These are phyloP conservation scores for Castor canadensis DNA, from an alignment of 2,113 vertebrate genomes.

Conservation along the genomic window DNA sequence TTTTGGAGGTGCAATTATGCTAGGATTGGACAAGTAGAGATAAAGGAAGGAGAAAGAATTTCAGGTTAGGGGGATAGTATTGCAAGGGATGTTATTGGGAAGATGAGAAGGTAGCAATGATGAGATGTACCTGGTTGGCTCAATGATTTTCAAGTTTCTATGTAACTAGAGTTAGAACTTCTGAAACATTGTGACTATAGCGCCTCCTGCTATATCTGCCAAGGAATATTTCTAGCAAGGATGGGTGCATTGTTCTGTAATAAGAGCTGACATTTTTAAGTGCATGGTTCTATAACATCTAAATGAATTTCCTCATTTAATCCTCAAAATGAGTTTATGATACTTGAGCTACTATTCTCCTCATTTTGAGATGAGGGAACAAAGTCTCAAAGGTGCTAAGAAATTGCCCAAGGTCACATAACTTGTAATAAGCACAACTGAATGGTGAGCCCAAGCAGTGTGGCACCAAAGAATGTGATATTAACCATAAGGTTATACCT, in stretches of 20 bases:
- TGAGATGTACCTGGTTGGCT: background rate
- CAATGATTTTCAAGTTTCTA: conserved; percentile 5
- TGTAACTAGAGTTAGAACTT: conserved; percentile 17
- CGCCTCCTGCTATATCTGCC: background rate
- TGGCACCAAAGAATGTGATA: background rate
- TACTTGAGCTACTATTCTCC: background rate
- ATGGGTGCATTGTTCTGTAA: background rate
- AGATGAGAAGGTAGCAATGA: background rate
- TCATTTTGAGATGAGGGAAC: background rate
- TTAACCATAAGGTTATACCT: background rate
- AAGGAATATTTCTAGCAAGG: background rate
- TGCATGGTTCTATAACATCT: background rate
- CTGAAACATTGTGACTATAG: background rate
- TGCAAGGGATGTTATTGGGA: background rate
- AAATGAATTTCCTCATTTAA: background rate
- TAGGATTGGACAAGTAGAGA: background rate
- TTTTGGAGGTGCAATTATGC: background rate
- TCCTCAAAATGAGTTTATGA: background rate
- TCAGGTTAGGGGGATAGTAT: background rate
- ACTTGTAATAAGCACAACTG: background rate
- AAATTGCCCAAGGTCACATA: background rate
- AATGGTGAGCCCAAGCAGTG: background rate
- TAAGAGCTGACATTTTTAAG: conserved; percentile 22
- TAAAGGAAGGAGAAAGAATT: background rate
- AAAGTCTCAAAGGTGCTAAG: background rate